These are phyloP conservation scores for Dysidea cf. avara DNA, from an alignment of 37 sponge, comb jelly and placozoan genomes.

Conservation along the genomic window DNA sequence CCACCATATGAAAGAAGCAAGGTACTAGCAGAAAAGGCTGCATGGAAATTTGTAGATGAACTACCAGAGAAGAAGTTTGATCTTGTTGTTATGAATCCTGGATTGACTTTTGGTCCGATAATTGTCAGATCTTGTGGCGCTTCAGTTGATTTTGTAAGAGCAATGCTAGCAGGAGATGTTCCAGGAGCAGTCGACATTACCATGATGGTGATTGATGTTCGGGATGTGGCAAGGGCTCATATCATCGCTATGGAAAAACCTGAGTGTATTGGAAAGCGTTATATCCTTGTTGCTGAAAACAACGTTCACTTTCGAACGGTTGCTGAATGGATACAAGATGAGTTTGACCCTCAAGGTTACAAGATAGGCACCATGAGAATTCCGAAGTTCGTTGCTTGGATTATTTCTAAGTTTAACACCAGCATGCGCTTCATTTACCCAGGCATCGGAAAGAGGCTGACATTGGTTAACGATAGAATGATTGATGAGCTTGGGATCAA, in stretches of 20 bases:
- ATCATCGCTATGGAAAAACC: constrained; percentile 52
- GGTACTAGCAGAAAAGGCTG: constrained; percentile 59
- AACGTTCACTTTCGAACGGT: constrained; percentile 40
- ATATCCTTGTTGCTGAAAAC: constrained; percentile 11
- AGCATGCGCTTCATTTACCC: too few species aligned
- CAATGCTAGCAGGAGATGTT: constrained; percentile 23
- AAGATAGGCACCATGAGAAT: constrained; percentile 19
- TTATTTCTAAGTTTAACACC: too few species aligned
- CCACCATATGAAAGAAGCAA: constrained; percentile 60
- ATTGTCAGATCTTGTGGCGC: constrained; percentile 15
- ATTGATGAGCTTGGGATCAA: constrained; percentile 56
- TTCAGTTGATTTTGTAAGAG: not conserved
- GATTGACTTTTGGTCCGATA: constrained; percentile 44
- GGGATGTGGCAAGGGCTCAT: constrained; percentile 69
- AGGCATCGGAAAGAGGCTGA: constrained; percentile 19
- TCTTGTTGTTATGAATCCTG: constrained; percentile 56
- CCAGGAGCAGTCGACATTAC: constrained; percentile 26
- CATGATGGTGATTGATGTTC: constrained; percentile 51
- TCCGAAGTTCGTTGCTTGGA: constrained; percentile 53
- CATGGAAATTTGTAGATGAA: constrained; percentile 60
- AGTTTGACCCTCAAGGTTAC: constrained; percentile 71
- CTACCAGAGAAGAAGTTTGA: constrained; percentile 54
- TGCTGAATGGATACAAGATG: constrained; percentile 30
- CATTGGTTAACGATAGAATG: constrained; percentile 60
- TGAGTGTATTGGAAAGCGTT: constrained; percentile 44